These are phyloP conservation scores for Agriopis aurantiaria DNA, from an alignment of 2,888 invertebrate genomes.

Conservation along the genomic window DNA sequence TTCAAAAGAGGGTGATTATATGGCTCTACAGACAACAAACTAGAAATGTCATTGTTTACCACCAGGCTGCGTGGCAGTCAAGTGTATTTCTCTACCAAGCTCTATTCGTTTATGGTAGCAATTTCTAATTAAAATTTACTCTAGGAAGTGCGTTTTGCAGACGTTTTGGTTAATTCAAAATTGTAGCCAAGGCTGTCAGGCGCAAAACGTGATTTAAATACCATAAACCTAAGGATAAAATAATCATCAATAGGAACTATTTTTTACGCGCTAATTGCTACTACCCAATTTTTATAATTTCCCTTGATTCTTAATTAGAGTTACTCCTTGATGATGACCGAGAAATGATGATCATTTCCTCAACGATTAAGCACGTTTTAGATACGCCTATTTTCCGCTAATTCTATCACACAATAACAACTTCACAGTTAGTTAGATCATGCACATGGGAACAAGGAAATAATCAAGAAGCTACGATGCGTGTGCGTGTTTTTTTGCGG, in stretches of 20 bases:
- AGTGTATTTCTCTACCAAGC: too few relatives aligned
- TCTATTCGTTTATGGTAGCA: too few relatives aligned
- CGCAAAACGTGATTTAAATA: neutral
- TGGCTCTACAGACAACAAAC: too few relatives aligned
- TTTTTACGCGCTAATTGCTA: conserved; percentile 15
- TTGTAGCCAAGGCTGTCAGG: conserved; percentile 2
- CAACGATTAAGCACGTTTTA: conserved; percentile 21
- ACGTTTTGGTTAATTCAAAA: neutral
- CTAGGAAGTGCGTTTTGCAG: neutral
- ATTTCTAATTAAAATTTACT: too few relatives aligned
- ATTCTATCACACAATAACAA: conserved; percentile 35
- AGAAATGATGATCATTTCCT: conserved; percentile 31
- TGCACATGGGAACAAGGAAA: conserved; percentile 53
- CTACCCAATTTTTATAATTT: conserved; percentile 10
- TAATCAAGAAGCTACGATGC: conserved; percentile 52
- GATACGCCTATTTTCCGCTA: conserved; percentile 34
- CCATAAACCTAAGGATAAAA: neutral
- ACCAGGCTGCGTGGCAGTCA: too few relatives aligned
- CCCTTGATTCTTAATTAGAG: conserved; percentile 7
- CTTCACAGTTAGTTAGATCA: conserved; percentile 41
- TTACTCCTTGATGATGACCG: conserved; percentile 8
- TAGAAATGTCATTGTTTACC: too few relatives aligned
- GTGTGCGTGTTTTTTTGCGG: conserved; percentile 47
- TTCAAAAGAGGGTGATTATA: too few relatives aligned
- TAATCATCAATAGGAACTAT: conserved; percentile 17